Base-by-base conservation (phyloP, 2,797 vertebrate genomes). In the Diplodus puntazzo region DNA sequence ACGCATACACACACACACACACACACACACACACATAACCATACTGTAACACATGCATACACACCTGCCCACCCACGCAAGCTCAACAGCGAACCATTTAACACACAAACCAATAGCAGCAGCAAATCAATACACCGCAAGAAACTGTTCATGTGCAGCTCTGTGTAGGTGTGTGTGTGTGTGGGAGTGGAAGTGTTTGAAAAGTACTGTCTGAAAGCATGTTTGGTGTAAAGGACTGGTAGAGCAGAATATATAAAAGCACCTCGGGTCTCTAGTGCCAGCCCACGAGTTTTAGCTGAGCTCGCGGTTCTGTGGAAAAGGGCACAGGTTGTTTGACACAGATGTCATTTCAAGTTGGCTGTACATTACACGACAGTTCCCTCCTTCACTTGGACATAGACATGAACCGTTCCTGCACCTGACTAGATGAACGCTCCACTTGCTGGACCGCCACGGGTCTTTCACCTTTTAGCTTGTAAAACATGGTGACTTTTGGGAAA, bases 81-180 rank as follows among this genome's bases (percentile, higher is more conserved):
- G n/a, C 49, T 54, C 42, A 1, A 42, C 49, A 34, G 42, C 39
- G 43, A 42, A 77, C 30, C 65, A 64, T 83, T 62, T 25, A 27
- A 74, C 48, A 69, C 46, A 75, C 52, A 73, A 39, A 71, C 58
- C 60, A 62, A 48, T 23, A 25, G 55, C 46, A 21, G 61, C 46
- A 59, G 65, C 30, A 48, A 80, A 86, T 86, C 75, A 59, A 85
- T 83, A 75, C 2, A 27, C 66, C 18, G 23, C 18, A 75, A 53
- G 18, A 46, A 65, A 45, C 45, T 42, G 49, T 66, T 34, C 63
- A 71, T 45, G 25, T 53, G 43, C n/a, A 60, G 21, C 46, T 46
- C 17, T 46, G 61, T 61, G 53, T 62, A 21, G 57, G 60, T 58
- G 69, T 66, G 14, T 61, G 39, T 61, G 30, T 4, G n/a, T 60